Conservation (phyloP, 2,888 invertebrate genomes). For the Spilosoma lubricipeda region DNA sequence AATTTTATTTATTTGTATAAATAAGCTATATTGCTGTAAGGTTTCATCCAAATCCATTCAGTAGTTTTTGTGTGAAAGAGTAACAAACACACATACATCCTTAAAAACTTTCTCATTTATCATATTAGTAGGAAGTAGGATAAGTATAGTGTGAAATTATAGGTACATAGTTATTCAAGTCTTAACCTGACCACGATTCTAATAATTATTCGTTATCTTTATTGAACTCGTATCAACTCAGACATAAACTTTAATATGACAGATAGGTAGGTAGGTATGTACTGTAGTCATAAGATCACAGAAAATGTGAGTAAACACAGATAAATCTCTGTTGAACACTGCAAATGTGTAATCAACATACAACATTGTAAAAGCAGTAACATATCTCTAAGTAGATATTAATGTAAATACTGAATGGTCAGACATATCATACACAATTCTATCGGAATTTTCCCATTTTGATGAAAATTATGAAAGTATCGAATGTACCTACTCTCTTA, state of each 20-base stretch:
- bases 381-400: background rate
- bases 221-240: background rate
- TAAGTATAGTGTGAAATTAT: conserved; percentile 21
- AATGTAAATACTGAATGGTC: background rate
- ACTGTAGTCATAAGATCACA: background rate
- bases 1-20: too few relatives aligned
- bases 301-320: background rate
- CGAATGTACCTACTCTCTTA: too few relatives aligned
- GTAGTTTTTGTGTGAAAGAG: too few relatives aligned
- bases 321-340: background rate
- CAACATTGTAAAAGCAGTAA: background rate
- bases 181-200: background rate
- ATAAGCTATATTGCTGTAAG: too few relatives aligned
- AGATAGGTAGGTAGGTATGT: background rate
- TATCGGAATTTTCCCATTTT: background rate
- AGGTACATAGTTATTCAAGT: conserved; percentile 37
- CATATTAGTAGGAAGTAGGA: too few relatives aligned
- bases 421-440: background rate
- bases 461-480: background rate
- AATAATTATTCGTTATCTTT: background rate
- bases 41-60: too few relatives aligned
- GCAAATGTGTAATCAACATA: background rate
- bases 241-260: background rate
- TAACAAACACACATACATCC: too few relatives aligned
- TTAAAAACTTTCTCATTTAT: too few relatives aligned